Conservation (phyloP, 2,888 invertebrate species). For the Tipula vernalis region DNA sequence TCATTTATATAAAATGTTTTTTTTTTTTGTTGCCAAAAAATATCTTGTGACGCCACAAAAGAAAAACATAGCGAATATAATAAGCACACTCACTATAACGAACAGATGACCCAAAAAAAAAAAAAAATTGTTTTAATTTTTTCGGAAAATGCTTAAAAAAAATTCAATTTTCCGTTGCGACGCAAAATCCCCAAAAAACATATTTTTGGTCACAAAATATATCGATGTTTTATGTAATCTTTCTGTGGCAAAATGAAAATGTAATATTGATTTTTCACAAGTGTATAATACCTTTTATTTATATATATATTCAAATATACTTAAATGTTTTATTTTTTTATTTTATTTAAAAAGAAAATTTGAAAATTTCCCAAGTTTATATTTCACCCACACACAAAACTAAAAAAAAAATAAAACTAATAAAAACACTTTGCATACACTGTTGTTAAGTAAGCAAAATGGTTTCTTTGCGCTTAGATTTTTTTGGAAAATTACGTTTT, state of each 20-base stretch:
- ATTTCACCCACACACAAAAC: neutral
- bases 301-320: neutral
- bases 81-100: neutral
- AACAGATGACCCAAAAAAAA: neutral
- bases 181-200: neutral
- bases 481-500: neutral
- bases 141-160: neutral
- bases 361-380: neutral
- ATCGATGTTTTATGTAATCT: neutral
- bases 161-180: neutral
- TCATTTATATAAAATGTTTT: neutral
- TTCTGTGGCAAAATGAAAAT: neutral
- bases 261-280: neutral
- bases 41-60: neutral
- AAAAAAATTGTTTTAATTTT: neutral
- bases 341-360: neutral
- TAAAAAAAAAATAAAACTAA: neutral
- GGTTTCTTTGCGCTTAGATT: neutral
- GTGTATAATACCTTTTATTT: neutral
- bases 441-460: neutral
- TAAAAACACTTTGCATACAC: neutral
- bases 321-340: neutral
- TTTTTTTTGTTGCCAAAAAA: neutral
- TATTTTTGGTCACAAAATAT: neutral
- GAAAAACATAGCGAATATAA: neutral